These are phyloP conservation scores for Amphipoea oculea DNA, from an alignment of 2,888 invertebrate genomes.

Conservation along the genomic window DNA sequence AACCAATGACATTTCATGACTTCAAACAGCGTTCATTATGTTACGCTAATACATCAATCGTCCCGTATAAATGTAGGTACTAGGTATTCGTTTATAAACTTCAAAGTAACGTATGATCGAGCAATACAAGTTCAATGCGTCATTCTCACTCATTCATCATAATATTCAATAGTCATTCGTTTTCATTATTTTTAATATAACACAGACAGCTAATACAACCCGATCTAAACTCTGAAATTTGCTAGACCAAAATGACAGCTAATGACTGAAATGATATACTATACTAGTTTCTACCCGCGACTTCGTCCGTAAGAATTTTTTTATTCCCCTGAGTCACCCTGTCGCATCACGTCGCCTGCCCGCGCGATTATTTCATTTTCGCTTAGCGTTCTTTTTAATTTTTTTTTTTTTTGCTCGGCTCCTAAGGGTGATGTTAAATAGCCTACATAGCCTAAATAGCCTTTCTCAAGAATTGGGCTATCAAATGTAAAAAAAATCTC, in stretches of 20 bases:
- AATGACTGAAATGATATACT: not conserved
- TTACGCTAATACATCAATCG: not conserved
- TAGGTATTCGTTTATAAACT: not conserved
- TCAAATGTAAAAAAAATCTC: too few relatives aligned
- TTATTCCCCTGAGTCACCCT: too few relatives aligned
- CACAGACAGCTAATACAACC: not conserved
- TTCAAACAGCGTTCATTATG: not conserved
- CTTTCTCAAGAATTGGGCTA: too few relatives aligned
- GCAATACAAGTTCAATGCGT: not conserved
- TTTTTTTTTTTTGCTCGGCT: too few relatives aligned
- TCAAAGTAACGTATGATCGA: not conserved
- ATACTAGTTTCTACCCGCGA: not conserved
- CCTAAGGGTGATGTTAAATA: too few relatives aligned
- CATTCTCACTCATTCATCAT: slow-evolving; percentile 36
- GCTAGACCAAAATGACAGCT: not conserved
- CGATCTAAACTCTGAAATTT: not conserved
- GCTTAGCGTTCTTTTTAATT: too few relatives aligned
- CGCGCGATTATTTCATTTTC: too few relatives aligned
- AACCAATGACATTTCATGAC: not conserved
- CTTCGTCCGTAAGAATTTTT: too few relatives aligned
- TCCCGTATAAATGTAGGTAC: not conserved
- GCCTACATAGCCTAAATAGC: too few relatives aligned
- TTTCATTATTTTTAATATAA: slow-evolving; percentile 42
- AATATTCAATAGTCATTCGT: slow-evolving; percentile 34
- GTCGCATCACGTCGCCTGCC: too few relatives aligned